phyloP scores from a whole-genome alignment of 2,797 vertebrate species.

The Gymnocypris eckloni region DNA sequence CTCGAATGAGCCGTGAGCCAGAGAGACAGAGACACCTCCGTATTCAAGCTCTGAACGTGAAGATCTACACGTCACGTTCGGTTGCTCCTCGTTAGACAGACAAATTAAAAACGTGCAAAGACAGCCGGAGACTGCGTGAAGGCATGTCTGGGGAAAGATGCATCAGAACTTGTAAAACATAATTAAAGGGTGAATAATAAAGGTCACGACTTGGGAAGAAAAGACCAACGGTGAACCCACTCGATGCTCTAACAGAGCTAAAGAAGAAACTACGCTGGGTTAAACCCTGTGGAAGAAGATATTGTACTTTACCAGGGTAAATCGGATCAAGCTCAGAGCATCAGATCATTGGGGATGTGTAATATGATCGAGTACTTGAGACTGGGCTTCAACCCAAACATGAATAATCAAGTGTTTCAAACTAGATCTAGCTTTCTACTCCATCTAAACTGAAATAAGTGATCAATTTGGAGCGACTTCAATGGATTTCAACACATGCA shows the following conservation, averaged over 20 bases:
- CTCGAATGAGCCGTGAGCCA: background rate
- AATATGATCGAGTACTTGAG: slow-evolving; percentile 27
- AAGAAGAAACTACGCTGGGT: background rate
- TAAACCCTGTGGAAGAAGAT: background rate
- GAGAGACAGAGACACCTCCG: slow-evolving; percentile 35
- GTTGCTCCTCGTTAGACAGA: background rate
- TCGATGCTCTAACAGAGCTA: background rate
- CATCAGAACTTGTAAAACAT: background rate
- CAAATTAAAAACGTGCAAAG: background rate
- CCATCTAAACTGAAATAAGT: background rate
- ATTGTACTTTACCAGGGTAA: slow-evolving; percentile 6
- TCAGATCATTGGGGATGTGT: background rate
- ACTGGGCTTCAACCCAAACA: slow-evolving; percentile 1
- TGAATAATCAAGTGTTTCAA: background rate
- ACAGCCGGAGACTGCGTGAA: background rate
- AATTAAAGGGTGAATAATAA: slow-evolving; percentile 30
- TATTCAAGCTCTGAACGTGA: slow-evolving; percentile 29
- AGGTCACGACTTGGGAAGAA: slow-evolving; percentile 2
- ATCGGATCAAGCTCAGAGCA: slow-evolving; percentile 1
- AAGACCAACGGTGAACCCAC: background rate
- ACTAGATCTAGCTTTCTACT: background rate
- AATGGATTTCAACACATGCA: background rate
- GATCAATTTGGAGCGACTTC: background rate
- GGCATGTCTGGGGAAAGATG: background rate
- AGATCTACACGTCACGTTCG: slow-evolving; percentile 28